These are phyloP conservation scores for Gorsachius goisagi DNA, from an alignment of 2,113 vertebrate species.

Conservation along the genomic window DNA sequence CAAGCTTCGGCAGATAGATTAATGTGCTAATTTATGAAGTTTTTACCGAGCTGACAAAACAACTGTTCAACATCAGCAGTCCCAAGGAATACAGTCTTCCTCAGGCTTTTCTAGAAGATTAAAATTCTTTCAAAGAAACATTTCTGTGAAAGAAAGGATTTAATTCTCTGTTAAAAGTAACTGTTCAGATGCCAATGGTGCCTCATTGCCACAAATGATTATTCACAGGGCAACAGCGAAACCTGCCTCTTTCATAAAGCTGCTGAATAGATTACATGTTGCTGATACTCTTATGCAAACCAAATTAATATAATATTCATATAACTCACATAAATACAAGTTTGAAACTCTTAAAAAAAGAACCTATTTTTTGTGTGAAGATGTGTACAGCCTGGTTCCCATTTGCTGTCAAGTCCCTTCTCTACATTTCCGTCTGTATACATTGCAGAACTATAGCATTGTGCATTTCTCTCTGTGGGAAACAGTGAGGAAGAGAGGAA, in stretches of 20 bases:
- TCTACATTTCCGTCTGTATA: neutral
- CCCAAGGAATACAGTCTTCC: neutral
- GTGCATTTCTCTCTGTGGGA: neutral
- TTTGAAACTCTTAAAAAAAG: neutral
- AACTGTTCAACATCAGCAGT: fast-evolving
- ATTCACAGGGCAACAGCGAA: neutral
- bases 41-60: neutral
- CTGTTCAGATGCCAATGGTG: neutral
- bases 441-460: fast-evolving
- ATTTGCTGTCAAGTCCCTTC: neutral
- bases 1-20: neutral
- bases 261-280: neutral
- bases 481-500: neutral
- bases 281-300: neutral
- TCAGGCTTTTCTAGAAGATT: neutral
- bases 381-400: neutral
- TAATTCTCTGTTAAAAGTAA: neutral
- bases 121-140: neutral
- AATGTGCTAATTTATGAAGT: neutral
- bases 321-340: neutral
- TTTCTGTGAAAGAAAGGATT: neutral
- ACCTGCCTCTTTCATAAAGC: neutral
- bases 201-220: neutral
- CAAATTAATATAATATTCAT: neutral
- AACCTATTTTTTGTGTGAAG: neutral